Evolutionary conservation across 2,888 invertebrate genomes (phyloP).

Genomic region (Aplocera efformata): DNA sequence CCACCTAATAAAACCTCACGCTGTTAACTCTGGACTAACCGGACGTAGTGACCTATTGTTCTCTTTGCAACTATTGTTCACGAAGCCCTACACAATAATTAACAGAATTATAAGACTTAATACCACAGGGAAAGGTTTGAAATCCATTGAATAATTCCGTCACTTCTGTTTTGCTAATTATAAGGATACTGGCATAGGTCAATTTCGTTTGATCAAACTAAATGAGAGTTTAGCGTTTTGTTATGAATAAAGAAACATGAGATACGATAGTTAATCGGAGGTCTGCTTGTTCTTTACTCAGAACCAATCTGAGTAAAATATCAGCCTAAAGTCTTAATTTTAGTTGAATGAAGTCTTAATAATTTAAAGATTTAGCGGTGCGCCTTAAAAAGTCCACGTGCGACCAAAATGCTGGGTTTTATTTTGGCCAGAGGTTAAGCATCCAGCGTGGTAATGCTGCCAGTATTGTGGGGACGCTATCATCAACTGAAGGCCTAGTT

Average conservation of each 20-base stretch:
- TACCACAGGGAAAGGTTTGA: background rate
- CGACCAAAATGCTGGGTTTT: no score
- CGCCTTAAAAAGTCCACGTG: no score
- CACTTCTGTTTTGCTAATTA: background rate
- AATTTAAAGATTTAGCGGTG: no score
- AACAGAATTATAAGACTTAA: background rate
- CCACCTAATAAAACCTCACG: conserved; percentile 32
- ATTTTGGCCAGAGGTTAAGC: no score
- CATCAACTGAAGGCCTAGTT: no score
- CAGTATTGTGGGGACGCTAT: no score
- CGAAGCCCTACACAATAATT: conserved; percentile 2
- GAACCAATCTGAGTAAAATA: no score
- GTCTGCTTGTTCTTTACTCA: background rate
- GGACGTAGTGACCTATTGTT: conserved; percentile 58
- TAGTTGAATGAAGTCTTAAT: no score
- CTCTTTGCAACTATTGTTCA: conserved; percentile 46
- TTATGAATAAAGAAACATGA: conserved; percentile 35
- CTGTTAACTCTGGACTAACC: conserved; percentile 40
- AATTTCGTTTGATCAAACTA: conserved; percentile 57
- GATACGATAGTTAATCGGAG: background rate
- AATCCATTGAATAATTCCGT: background rate
- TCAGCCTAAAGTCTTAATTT: no score
- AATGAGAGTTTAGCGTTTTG: conserved; percentile 60
- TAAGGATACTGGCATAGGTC: conserved; percentile 45
- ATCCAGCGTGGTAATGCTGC: no score